Conservation (phyloP, 2,888 invertebrate genomes). For the Dusona sp. region DNA sequence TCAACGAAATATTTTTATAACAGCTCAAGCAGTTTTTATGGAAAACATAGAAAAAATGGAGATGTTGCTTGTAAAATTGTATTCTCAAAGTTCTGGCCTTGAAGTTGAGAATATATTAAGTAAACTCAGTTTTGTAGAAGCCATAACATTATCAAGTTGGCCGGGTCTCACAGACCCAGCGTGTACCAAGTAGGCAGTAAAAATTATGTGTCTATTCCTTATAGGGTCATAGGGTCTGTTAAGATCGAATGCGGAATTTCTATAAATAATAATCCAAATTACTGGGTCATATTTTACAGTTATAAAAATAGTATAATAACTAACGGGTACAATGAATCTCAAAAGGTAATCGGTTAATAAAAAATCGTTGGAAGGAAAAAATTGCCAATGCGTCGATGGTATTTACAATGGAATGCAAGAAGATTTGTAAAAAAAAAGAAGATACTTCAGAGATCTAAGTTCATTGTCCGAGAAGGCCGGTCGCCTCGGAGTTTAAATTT, state of each 20-base stretch:
- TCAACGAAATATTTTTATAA: neutral
- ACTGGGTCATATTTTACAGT: neutral
- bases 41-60: neutral
- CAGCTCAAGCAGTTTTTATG: neutral
- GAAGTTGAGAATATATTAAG: neutral
- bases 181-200: neutral
- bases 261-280: too few relatives aligned
- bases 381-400: neutral
- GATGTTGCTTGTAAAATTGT: neutral
- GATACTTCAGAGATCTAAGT: slow-evolving; percentile 35
- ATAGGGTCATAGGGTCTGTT: too few relatives aligned
- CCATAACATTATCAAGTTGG: neutral
- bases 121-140: neutral
- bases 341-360: neutral
- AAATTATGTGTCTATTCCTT: neutral
- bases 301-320: neutral
- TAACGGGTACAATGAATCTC: too few relatives aligned
- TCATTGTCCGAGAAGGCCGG: slow-evolving; percentile 67
- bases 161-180: neutral
- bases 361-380: neutral
- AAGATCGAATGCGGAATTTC: neutral
- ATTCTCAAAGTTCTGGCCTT: neutral
- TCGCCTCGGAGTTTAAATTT: slow-evolving; percentile 54
- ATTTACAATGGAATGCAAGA: neutral
- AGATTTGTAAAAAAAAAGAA: neutral